Base-by-base conservation (phyloP, 2,888 invertebrate genomes). In the Ophonus ardosiacus region DNA sequence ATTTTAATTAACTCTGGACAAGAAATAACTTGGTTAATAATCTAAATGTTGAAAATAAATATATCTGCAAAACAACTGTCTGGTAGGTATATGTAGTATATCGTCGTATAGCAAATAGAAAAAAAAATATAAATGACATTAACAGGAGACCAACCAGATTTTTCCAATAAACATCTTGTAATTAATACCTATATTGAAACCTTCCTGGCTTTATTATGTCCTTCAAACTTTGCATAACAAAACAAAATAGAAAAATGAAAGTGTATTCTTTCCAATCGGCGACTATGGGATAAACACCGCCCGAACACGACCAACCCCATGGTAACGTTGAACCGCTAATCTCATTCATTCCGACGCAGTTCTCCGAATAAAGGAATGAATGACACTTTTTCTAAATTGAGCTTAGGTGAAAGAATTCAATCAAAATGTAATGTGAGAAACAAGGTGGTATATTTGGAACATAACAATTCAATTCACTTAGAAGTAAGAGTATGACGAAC, bases 331-430 rank as follows among this genome's bases (percentile, higher is more conserved):
- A 68, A 68, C 38, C 63, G 31, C 68, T 68, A 68, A 68, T 68
- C 68, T 68, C 38, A 68, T 68, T 68, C 31, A 38, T 38, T 68
- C 31, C 68, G 38, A 24, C 68, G 15, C 68, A 31, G 68, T 38
- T 68, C 68, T 68, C 3, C n/a, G 68, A 68, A 68, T 68, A 38
- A 68, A 68, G 68, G 38, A 68, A 68, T 68, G 15, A 68, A 68
- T 68, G 68, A 68, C 68, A 68, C 68, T 68, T 68, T 68, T 68
- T 68, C 21, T 21, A 63, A 63, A 68, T 68, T 68, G 38, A 15
- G 31, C 38, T 5, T 38, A 68, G 31, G 31, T 38, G n/a, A 68
- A 15, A 68, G 43, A 68, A 68, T 68, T 31, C 24, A 68, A 68
- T 68, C 38, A 7, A 68, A 38, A 6, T 68, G n/a, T 38, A 38